Conservation (phyloP, 2,113 vertebrate species). For the Arvicanthis niloticus region DNA sequence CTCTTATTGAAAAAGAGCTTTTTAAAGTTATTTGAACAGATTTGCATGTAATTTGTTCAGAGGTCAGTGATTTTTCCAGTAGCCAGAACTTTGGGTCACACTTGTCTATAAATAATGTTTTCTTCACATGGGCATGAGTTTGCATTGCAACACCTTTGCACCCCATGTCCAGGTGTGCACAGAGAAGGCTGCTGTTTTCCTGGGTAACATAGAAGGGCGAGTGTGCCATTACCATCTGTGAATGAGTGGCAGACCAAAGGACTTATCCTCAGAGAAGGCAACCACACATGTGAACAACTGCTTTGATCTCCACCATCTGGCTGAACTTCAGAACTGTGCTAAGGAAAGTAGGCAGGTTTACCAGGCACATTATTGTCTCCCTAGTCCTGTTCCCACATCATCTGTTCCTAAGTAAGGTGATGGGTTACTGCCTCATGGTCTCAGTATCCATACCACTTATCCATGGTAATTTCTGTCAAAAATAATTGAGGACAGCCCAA, state of each 20-base stretch:
- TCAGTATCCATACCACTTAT: background rate
- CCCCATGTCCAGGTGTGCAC: background rate
- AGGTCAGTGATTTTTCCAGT: conserved; percentile 62
- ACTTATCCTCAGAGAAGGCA: background rate
- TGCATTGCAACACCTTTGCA: background rate
- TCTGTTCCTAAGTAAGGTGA: conserved; percentile 1
- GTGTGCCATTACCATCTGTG: background rate
- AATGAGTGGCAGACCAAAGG: background rate
- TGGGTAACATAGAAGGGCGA: background rate
- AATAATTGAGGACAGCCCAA: conserved; percentile 36
- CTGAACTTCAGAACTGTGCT: background rate
- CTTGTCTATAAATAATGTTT: conserved; percentile 10
- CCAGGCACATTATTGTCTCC: background rate
- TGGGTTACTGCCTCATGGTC: background rate
- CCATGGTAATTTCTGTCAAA: conserved; percentile 46
- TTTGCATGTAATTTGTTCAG: conserved; percentile 31
- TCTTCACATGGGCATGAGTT: background rate
- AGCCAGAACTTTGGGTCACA: background rate
- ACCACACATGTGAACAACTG: background rate
- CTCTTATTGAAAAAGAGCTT: conserved; percentile 35
- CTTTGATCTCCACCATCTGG: background rate
- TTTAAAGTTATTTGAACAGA: conserved; percentile 42
- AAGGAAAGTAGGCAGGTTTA: background rate
- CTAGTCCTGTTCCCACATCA: background rate
- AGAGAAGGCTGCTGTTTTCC: background rate